phyloP scores from a whole-genome alignment of 1,140 invertebrate species.

The Leptopilina boulardi region DNA sequence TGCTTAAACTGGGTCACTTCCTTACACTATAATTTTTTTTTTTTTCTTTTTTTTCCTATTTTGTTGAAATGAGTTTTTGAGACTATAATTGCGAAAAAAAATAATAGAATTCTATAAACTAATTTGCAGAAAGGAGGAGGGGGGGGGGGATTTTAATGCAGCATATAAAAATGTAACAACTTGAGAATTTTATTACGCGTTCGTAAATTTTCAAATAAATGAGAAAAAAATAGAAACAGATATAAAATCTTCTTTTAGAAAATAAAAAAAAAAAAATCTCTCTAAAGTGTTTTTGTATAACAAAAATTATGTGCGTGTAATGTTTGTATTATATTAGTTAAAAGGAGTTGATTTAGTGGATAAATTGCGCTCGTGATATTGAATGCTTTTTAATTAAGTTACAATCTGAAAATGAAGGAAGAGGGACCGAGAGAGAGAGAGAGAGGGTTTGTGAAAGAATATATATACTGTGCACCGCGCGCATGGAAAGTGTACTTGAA shows the following conservation, averaged over 20 bases:
- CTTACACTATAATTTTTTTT: not conserved
- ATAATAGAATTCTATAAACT: not conserved
- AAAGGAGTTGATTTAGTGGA: conserved; percentile 5
- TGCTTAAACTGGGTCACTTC: not conserved
- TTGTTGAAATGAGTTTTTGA: not conserved
- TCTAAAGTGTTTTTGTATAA: no score
- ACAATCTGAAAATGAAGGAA: not conserved
- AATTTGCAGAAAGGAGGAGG: no score
- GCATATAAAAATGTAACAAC: no score
- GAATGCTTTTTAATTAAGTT: conserved; percentile 21
- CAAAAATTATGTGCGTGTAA: not conserved
- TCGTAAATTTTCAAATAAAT: no score
- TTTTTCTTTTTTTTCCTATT: no score
- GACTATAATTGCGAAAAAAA: not conserved
- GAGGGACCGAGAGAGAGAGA: no score
- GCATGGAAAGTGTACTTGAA: conserved; percentile 3
- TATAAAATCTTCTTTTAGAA: no score
- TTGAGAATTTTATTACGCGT: no score
- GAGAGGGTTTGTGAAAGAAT: not conserved
- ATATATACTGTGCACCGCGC: not conserved
- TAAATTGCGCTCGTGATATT: conserved; percentile 7
- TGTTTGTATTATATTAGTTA: not conserved
- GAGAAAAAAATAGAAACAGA: no score
- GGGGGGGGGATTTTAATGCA: not conserved
- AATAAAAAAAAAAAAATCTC: no score